These are phyloP conservation scores for Daubentonia madagascariensis DNA, from an alignment of 2,113 vertebrate species.

Conservation along the genomic window DNA sequence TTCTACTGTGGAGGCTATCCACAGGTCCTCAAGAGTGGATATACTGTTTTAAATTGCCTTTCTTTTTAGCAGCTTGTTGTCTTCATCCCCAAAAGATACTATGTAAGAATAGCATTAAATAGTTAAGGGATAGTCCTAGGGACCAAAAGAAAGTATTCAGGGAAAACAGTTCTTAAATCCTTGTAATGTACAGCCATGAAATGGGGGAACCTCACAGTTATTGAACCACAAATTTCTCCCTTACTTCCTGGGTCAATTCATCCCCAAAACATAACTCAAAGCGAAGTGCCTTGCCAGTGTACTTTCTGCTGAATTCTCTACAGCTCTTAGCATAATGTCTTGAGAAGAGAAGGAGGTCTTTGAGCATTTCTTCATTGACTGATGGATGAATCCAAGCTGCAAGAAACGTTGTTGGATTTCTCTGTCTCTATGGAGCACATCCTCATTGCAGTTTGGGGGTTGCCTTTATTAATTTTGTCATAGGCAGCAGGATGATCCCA, in stretches of 20 bases:
- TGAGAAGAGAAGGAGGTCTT: neutral
- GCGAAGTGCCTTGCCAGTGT: neutral
- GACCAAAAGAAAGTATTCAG: neutral
- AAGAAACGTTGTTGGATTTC: neutral
- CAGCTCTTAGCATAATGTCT: neutral
- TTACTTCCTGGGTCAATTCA: neutral
- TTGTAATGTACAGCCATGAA: neutral
- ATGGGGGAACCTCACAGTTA: neutral
- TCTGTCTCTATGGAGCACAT: neutral
- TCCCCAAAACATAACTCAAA: neutral
- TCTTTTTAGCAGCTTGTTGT: neutral
- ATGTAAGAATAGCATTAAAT: neutral
- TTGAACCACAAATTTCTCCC: neutral
- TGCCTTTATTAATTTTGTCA: neutral
- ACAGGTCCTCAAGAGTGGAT: neutral
- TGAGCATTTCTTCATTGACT: neutral
- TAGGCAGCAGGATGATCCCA: neutral
- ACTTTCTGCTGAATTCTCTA: neutral
- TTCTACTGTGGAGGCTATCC: neutral
- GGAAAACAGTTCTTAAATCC: neutral
- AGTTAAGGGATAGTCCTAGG: neutral
- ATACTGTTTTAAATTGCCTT: neutral
- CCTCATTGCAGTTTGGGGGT: neutral
- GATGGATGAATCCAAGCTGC: neutral
- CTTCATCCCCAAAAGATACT: neutral